A percentile compares a stretch with the other conserved stretches of the same genome.
phyloP scores from a whole-genome alignment of 2,113 vertebrate genomes.

The Arvicanthis niloticus region DNA sequence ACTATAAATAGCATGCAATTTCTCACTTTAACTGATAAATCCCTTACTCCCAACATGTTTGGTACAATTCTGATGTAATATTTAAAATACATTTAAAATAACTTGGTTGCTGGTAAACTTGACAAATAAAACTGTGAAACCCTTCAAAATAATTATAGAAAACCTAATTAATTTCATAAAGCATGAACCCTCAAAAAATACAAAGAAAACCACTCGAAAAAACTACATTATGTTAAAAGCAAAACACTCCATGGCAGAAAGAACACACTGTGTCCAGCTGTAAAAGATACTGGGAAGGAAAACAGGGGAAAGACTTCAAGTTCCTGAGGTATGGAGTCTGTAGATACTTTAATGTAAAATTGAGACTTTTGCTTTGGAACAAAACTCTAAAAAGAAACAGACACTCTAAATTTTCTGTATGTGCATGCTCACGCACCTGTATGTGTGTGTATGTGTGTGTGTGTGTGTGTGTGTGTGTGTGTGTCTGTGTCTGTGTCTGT shows the following conservation, averaged over 20 bases:
- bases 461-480: background rate
- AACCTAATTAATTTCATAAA: constrained; percentile 45
- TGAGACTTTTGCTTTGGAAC: background rate
- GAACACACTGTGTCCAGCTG: background rate
- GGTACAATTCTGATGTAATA: constrained; percentile 51
- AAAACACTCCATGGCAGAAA: background rate
- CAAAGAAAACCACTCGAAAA: constrained; percentile 12
- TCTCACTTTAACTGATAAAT: constrained; percentile 55
- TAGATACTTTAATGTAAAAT: background rate
- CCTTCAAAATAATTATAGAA: constrained; percentile 14
- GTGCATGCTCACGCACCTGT: background rate
- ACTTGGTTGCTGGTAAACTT: constrained; percentile 66
- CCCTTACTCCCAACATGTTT: constrained; percentile 49
- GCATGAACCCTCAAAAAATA: constrained; percentile 48
- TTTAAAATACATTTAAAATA: constrained; percentile 66
- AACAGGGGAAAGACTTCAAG: background rate
- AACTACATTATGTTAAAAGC: constrained; percentile 42
- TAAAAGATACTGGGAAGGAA: background rate
- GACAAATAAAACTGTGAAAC: constrained; percentile 41
- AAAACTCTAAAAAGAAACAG: background rate
- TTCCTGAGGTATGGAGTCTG: background rate
- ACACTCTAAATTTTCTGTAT: background rate
- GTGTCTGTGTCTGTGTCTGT: background rate
- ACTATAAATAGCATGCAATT: constrained; percentile 34
- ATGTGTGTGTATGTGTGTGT: background rate